Conservation (phyloP, 1,140 invertebrate genomes). For the Zaprionus taronus region DNA sequence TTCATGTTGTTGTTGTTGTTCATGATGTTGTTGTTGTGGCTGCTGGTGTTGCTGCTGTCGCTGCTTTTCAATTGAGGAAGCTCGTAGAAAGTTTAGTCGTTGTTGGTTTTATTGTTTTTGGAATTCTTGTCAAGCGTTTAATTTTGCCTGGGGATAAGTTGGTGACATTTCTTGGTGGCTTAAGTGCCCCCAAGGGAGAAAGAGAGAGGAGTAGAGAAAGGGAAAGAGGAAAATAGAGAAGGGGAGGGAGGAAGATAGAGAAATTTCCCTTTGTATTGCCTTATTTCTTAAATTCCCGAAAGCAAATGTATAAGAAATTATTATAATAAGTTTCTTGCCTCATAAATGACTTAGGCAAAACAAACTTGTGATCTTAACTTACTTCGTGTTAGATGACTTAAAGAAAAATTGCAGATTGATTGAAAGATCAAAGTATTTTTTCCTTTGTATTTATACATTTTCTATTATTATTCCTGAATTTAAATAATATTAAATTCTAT, state of each 20-base stretch:
- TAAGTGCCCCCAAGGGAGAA: background rate
- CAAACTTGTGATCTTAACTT: background rate
- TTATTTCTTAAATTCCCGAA: background rate
- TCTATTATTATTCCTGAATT: too few species aligned
- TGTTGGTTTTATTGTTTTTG: conserved; percentile 9
- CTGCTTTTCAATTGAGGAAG: conserved; percentile 37
- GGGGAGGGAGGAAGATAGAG: background rate
- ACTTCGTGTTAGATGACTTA: too few species aligned
- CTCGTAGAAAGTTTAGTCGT: conserved; percentile 5
- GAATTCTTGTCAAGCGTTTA: conserved; percentile 3
- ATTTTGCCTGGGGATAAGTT: conserved; percentile 4
- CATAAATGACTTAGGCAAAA: background rate
- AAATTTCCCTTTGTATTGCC: background rate
- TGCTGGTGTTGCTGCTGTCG: background rate
- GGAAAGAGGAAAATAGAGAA: background rate
- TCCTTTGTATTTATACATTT: too few species aligned
- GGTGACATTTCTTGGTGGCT: background rate
- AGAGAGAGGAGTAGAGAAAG: background rate
- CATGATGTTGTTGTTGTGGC: background rate
- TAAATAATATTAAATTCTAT: too few species aligned
- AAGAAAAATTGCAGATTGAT: too few species aligned
- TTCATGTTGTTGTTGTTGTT: background rate
- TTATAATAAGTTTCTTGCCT: background rate
- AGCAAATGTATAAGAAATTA: background rate
- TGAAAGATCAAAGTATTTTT: too few species aligned